Conservation (phyloP, 1,140 invertebrate species). For the Eupeodes corollae region DNA sequence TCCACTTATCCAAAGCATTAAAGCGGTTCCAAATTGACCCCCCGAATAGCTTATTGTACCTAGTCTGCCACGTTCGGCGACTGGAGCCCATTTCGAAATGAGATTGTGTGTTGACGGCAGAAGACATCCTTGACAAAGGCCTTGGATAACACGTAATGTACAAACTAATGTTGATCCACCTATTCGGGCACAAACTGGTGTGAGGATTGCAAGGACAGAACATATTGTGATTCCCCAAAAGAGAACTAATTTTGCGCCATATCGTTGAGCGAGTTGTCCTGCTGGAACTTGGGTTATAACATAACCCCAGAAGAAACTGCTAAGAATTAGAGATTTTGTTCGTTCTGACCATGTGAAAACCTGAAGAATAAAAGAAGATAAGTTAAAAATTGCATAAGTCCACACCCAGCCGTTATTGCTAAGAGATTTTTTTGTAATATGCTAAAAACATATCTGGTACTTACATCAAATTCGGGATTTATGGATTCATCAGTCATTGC, state of each 20-base stretch:
- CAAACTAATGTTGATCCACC: conserved; percentile 47
- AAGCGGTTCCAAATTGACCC: conserved; percentile 60
- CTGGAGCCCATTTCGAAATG: conserved; percentile 65
- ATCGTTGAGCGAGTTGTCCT: conserved; percentile 27
- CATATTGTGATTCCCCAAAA: conserved; percentile 18
- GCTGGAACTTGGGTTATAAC: conserved; percentile 29
- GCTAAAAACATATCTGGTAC: background rate
- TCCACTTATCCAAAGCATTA: conserved; percentile 52
- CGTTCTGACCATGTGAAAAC: conserved; percentile 10
- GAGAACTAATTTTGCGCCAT: conserved; percentile 46
- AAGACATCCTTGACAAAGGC: conserved; percentile 68
- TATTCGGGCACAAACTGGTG: conserved; percentile 23
- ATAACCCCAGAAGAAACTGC: conserved; percentile 51
- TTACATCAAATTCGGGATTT: conserved; percentile 14
- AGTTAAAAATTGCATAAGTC: background rate
- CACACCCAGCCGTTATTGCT: background rate
- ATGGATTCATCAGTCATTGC: conserved; percentile 22
- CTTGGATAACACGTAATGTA: conserved; percentile 56
- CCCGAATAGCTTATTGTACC: conserved; percentile 52
- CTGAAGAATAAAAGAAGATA: conserved; percentile 21
- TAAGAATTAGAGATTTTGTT: conserved; percentile 32
- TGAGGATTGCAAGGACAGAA: conserved; percentile 40
- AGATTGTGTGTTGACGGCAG: conserved; percentile 70
- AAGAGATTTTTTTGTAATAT: conserved; percentile 3
- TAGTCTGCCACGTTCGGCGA: conserved; percentile 45